A percentile compares a stretch with the other conserved stretches of the same genome.
These are phyloP conservation scores for Helicolenus hilgendorfi DNA, from an alignment of 2,797 vertebrate species.

Conservation along the genomic window DNA sequence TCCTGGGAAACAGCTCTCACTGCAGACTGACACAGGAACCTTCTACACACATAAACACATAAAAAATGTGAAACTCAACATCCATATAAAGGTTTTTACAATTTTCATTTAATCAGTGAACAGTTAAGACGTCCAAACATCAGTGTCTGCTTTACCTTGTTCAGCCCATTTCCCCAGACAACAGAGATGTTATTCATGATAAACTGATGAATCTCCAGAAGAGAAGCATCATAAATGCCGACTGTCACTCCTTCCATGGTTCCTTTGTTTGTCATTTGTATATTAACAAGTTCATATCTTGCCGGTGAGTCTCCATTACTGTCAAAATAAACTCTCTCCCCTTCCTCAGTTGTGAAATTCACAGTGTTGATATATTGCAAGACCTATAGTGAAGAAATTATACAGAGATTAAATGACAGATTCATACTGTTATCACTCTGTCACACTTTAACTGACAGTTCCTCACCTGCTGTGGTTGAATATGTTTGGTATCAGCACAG, in stretches of 20 bases:
- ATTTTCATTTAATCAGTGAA: not conserved
- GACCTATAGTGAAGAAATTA: constrained; percentile 73
- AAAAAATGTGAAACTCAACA: not conserved
- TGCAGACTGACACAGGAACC: constrained; percentile 86
- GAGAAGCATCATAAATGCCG: constrained; percentile 87
- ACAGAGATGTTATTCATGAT: constrained; percentile 80
- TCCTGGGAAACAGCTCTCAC: constrained; percentile 83
- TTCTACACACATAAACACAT: constrained; percentile 37
- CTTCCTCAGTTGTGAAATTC: constrained; percentile 84
- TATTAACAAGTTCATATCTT: constrained; percentile 91
- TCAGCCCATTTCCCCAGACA: constrained; percentile 75
- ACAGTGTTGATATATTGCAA: constrained; percentile 84
- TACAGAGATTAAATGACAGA: not conserved
- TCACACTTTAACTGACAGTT: not conserved
- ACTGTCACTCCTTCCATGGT: constrained; percentile 81
- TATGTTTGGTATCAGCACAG: constrained; percentile 81
- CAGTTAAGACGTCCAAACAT: not conserved
- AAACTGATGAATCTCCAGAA: constrained; percentile 81
- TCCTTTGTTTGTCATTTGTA: constrained; percentile 81
- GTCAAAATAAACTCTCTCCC: constrained; percentile 89
- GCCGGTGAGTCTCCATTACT: constrained; percentile 88
- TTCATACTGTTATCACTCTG: not conserved
- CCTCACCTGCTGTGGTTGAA: constrained; percentile 91
- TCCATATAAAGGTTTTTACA: not conserved
- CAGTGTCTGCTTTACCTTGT: constrained; percentile 62